Base-by-base conservation (phyloP, 1,140 invertebrate species). In the Drosophila yakuba region DNA sequence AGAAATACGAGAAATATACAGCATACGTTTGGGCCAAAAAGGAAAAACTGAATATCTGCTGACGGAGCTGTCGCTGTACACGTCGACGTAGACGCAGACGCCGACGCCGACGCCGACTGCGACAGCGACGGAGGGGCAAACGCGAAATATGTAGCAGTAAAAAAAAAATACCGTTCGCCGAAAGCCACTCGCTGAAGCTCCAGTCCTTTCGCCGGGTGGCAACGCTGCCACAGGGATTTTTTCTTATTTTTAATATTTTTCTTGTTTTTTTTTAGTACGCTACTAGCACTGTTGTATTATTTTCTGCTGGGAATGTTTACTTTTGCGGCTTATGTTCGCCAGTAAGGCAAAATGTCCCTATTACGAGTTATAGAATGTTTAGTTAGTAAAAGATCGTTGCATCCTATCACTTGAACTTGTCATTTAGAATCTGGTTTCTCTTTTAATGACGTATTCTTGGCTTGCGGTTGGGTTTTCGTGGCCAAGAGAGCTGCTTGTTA, bases 171-270 rank as follows among this genome's bases (percentile, higher is more conserved):
- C 60, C 54, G 52, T 64, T 59, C 17, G 17, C 39, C 48, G 63
- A 43, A 32, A 41, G 51, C 41, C 78, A 60, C 79, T 82, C 79
- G 79, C 58, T 81, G 47, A 32, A 50, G 35, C 39, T 57, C 50
- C 52, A 23, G 23, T 48, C 28, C 15, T 47, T 47, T 58, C 48
- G 43, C 54, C 43, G 58, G 64, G 67, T 81, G 79, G 79, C 79
- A 81, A 81, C 79, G 48, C 79, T 67, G 51, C 47, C n/a, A 51
- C 25, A 35, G 20, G 15, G 36, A 35, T 47, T 41, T 52, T 12
- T 23, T 4, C 6, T 45, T 59, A 36, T 43, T 20, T 45, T 36
- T 5, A 41, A 11, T 61, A 36, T 25, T 44, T 39, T 12, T 47
- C 36, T 32, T 20, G 1, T 4, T n/a, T 28, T 28, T 50, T 48